Evolutionary conservation across 2,888 invertebrate species (phyloP).

Genomic region (Saturnia pavonia): DNA sequence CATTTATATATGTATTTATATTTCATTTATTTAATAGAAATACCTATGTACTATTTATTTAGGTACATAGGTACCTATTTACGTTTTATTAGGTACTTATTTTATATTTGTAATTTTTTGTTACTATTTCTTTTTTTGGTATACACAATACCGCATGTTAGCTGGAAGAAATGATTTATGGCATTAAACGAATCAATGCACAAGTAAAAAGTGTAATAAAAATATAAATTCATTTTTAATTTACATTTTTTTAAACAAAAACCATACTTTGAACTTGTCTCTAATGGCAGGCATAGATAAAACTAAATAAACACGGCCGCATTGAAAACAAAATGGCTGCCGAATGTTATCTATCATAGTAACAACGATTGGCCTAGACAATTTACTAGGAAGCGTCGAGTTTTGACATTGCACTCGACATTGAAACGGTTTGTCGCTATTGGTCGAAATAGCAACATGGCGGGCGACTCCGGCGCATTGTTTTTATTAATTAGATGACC

Average conservation of each 20-base stretch:
- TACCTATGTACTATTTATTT: too few relatives aligned
- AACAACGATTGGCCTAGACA: conserved; percentile 63
- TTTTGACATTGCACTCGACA: conserved; percentile 78
- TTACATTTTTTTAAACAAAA: background rate
- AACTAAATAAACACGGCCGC: conserved; percentile 17
- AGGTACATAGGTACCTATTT: too few relatives aligned
- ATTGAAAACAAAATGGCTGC: conserved; percentile 22
- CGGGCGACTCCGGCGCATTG: conserved; percentile 67
- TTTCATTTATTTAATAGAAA: too few relatives aligned
- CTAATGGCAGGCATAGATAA: background rate
- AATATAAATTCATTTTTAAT: too few relatives aligned
- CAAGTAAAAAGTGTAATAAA: too few relatives aligned
- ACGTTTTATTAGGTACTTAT: too few relatives aligned
- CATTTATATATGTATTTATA: too few relatives aligned
- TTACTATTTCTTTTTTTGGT: too few relatives aligned
- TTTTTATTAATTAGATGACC: conserved; percentile 74
- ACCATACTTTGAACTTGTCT: background rate
- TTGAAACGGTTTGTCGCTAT: conserved; percentile 59
- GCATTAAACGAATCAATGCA: too few relatives aligned
- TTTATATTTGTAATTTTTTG: too few relatives aligned
- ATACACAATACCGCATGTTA: too few relatives aligned
- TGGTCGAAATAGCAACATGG: conserved; percentile 71
- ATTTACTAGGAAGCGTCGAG: conserved; percentile 70
- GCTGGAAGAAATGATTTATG: too few relatives aligned
- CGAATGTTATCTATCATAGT: conserved; percentile 59